These are phyloP conservation scores for Allygus modestus DNA, from an alignment of 2,888 invertebrate species.

Conservation along the genomic window DNA sequence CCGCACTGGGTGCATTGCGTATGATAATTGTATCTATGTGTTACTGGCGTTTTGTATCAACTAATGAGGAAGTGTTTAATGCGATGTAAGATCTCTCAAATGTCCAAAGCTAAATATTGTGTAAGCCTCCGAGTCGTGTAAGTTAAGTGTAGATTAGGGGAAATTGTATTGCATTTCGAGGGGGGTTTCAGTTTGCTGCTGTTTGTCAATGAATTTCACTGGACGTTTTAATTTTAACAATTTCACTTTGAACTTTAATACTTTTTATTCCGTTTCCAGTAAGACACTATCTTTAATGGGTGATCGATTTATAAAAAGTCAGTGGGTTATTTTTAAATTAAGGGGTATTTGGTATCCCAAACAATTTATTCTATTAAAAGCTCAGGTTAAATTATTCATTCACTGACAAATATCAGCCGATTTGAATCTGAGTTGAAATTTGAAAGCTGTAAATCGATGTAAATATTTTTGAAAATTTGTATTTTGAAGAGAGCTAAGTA, in stretches of 20 bases:
- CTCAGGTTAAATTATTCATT: background rate
- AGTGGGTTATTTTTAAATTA: too few species aligned
- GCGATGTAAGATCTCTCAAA: constrained; percentile 40
- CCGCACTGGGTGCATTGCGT: constrained; percentile 10
- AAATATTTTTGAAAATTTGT: constrained; percentile 38
- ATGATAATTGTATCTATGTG: constrained; percentile 44
- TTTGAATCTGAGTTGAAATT: background rate
- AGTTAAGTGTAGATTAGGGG: constrained; percentile 51
- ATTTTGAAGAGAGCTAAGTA: constrained; percentile 36
- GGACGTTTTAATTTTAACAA: too few species aligned
- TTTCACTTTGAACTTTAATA: too few species aligned
- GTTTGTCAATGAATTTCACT: constrained; percentile 3
- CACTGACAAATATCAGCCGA: constrained; percentile 18
- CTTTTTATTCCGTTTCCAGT: too few species aligned
- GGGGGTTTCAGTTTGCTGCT: background rate
- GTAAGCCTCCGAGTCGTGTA: constrained; percentile 21
- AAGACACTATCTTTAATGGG: background rate
- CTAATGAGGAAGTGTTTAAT: constrained; percentile 29
- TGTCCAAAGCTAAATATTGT: constrained; percentile 54
- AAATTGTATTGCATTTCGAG: background rate
- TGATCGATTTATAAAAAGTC: too few species aligned
- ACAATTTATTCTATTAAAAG: too few species aligned
- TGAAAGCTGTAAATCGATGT: constrained; percentile 54
- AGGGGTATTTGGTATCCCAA: too few species aligned
- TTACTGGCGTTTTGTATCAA: constrained; percentile 48